Base-by-base conservation (phyloP, 2,113 vertebrate species). In the Burhinus bistriatus region DNA sequence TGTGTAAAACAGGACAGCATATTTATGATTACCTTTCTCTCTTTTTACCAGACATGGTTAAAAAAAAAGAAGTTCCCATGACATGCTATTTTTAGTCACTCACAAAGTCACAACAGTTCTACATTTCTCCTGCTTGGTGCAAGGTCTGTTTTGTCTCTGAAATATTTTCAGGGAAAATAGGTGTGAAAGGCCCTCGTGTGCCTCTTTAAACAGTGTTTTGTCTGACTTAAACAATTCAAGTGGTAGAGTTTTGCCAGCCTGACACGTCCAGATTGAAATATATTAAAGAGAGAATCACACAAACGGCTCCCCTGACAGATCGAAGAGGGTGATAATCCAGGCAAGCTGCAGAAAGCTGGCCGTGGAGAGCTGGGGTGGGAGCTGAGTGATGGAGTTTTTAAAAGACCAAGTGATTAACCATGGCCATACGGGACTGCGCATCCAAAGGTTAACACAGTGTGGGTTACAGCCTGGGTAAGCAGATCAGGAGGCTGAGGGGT, bases 81-180 rank as follows among this genome's bases (percentile, higher is more conserved):
- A 47, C 0, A 1, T 32, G 25, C 19, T 95, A 82, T 92, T 89
- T 95, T 93, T 68, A 95, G 69, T 81, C 45, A 78, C 30, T 91
- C 51, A 61, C 58, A 86, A 57, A 88, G n/a, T 70, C 66, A 51
- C 45, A 88, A 59, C 58, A 73, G 44, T 87, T 87, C 45, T 65
- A 30, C 30, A 71, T 92, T 96, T 90, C 59, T 94, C 23, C 38
- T 64, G 38, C 52, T 93, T 87, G 68, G 17, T 55, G 13, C 45
- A n/a, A 83, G n/a, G 47, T 59, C 62, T 86, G 40, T 77, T 94
- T 91, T 71, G 27, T 45, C 64, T 91, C 45, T 14, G 15, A 85
- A 83, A 66, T 70, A 68, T 87, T 94, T 90, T 91, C 47, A 64
- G 91, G 83, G 75, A 92, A 66, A 94, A 83, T 47, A 83, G 38